Evolutionary conservation across 2,113 vertebrate species (phyloP), one percentile per base, ranked within the genome.

Genomic region (Octodon degus): DNA sequence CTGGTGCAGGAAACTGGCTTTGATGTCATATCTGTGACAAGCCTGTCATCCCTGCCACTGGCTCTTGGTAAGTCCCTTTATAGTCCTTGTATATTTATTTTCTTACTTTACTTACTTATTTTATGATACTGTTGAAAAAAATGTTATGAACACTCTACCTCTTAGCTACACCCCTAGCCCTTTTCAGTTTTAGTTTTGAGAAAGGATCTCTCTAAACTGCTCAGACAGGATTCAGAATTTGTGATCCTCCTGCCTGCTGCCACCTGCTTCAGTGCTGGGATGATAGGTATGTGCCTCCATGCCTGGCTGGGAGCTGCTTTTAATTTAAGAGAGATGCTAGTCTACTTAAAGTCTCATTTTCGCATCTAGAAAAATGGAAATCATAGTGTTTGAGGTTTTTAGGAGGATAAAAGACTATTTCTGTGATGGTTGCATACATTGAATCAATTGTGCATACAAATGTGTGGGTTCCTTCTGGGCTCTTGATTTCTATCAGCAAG

Each of bases 291-390:
- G 77, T 55, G 30, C 50, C 53, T 55, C 30, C 9, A 22, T 19
- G 17, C 47, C 50, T n/a, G 77, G 77, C 50, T 80, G 25, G 19
- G 30, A 20, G 83, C 10, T 24, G 34, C n/a, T 95, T 85, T 92
- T 50, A 30, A 47, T 50, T 50, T 87, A 8, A 83, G 63, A 19
- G 55, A 65, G 24, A 40, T 32, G 76, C 3, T 91, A 93, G 90
- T 68, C 84, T 95, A 25, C 53, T 50, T 92, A 43, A 90, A 6
- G 58, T 79, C 50, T 16, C 53, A 30, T 67, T 92, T 97, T 84
- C 37, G 47, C 14, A 50, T 32, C 84, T 77, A 93, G 53, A 91
- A 95, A 95, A 89, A 76, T 40, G 5, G 8, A 60, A 83, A 79
- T 82, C 37, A 10, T 34, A 43, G 40, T 62, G 7, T 24, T 67